These are phyloP conservation scores for Venturia canescens DNA, from an alignment of 1,140 invertebrate species.

Conservation along the genomic window DNA sequence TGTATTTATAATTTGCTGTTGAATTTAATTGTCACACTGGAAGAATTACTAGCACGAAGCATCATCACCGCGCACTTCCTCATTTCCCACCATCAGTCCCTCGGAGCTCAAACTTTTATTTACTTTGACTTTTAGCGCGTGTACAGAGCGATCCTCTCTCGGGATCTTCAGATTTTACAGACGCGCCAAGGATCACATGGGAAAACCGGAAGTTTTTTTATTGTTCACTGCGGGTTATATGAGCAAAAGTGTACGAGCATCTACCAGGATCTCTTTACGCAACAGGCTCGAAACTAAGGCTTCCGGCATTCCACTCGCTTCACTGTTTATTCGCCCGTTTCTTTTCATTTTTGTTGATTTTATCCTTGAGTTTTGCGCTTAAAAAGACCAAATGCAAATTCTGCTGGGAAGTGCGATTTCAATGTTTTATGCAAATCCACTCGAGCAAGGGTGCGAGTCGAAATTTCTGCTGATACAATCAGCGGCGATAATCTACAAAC, in stretches of 20 bases:
- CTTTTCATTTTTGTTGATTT: no score
- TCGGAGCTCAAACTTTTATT: not conserved
- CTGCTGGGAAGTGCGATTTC: no score
- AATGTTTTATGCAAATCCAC: no score
- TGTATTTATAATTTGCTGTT: constrained; percentile 28
- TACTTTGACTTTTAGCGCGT: not conserved
- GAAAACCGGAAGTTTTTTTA: constrained; percentile 38
- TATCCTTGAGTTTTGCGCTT: no score
- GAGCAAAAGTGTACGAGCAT: not conserved
- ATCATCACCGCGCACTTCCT: constrained; percentile 10
- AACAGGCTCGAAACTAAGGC: not conserved
- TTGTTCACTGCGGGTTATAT: not conserved
- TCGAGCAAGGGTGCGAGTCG: no score
- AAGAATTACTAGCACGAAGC: constrained; percentile 11
- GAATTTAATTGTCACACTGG: constrained; percentile 30
- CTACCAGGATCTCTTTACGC: not conserved
- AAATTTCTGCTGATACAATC: no score
- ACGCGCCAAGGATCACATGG: constrained; percentile 23
- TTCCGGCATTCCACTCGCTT: no score
- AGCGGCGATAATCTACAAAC: no score
- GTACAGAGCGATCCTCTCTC: not conserved
- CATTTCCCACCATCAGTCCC: constrained; percentile 13
- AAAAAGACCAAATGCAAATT: no score
- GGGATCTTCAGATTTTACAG: not conserved
- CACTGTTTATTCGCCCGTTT: no score